Percentiles rank a stretch among this genome's conserved stretches.
Conservation (phyloP, 2,113 vertebrate species). For the Grammomys surdaster region DNA sequence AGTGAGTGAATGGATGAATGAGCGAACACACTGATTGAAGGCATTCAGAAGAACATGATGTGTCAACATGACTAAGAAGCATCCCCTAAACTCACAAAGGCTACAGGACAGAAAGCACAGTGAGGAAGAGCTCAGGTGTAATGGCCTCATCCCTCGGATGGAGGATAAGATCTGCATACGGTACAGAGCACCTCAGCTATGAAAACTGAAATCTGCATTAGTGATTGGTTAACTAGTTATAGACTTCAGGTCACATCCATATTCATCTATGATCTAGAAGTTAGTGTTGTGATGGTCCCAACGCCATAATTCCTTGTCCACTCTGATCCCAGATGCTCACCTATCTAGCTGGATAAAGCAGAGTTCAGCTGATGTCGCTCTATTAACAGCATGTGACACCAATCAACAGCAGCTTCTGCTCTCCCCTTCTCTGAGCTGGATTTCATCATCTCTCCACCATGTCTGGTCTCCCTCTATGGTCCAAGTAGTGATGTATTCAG, state of each 20-base stretch:
- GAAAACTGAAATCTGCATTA: neutral
- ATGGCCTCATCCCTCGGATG: neutral
- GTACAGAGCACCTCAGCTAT: neutral
- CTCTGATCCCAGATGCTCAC: conserved; percentile 5
- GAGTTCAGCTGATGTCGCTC: neutral
- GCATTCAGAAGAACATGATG: neutral
- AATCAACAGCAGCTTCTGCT: conserved; percentile 11
- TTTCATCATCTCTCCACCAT: conserved; percentile 46
- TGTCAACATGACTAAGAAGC: neutral
- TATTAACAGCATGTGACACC: conserved; percentile 65
- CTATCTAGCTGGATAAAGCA: neutral
- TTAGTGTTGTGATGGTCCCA: neutral
- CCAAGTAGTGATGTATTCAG: conserved; percentile 59
- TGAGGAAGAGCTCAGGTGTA: neutral
- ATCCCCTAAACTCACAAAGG: neutral
- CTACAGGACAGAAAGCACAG: neutral
- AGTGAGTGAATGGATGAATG: neutral
- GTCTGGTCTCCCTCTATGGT: neutral
- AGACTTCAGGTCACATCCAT: neutral
- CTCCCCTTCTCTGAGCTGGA: conserved; percentile 23
- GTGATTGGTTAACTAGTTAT: neutral
- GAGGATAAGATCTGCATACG: neutral
- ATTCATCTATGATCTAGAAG: neutral
- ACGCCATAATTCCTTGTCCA: neutral
- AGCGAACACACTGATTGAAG: neutral